A percentile compares a stretch with the other conserved stretches of the same genome.
phyloP scores from a whole-genome alignment of 1,140 invertebrate species.

The Delia radicum region DNA sequence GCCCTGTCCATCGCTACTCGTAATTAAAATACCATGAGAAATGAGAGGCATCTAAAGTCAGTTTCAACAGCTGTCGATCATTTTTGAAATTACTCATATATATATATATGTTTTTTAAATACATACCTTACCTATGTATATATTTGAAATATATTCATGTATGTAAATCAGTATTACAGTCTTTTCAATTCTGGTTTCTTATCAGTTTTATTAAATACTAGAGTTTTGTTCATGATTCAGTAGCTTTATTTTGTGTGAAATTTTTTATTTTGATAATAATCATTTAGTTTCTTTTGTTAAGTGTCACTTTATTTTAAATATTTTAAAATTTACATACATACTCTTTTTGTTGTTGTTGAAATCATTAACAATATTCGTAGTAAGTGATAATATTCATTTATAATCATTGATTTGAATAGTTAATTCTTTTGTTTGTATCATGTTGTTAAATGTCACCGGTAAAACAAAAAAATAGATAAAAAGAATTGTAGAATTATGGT shows the following conservation, averaged over 20 bases:
- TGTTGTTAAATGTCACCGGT: neutral
- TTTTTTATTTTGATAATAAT: neutral
- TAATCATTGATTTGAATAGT: neutral
- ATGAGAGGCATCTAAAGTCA: too few relatives aligned
- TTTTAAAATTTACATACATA: neutral
- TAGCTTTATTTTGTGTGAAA: conserved; percentile 1
- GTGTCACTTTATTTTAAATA: neutral
- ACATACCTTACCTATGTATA: too few relatives aligned
- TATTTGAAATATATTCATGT: too few relatives aligned
- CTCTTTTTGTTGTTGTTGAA: neutral
- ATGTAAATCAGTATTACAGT: too few relatives aligned
- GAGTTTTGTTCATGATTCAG: neutral
- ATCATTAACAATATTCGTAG: neutral
- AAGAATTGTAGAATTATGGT: neutral
- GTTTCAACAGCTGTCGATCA: too few relatives aligned
- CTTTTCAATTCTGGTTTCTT: too few relatives aligned
- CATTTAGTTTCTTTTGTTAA: conserved; percentile 2
- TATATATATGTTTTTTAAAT: too few relatives aligned
- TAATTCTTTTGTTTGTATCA: neutral
- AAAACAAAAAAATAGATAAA: neutral
- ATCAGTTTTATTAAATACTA: too few relatives aligned
- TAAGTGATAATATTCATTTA: neutral
- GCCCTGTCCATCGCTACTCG: too few relatives aligned
- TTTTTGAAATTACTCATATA: too few relatives aligned
- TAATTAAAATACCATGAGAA: too few relatives aligned